Percentiles rank a stretch among this genome's conserved stretches.
phyloP scores from a whole-genome alignment of 2,888 invertebrate species.

The Tanytarsus gracilentus region DNA sequence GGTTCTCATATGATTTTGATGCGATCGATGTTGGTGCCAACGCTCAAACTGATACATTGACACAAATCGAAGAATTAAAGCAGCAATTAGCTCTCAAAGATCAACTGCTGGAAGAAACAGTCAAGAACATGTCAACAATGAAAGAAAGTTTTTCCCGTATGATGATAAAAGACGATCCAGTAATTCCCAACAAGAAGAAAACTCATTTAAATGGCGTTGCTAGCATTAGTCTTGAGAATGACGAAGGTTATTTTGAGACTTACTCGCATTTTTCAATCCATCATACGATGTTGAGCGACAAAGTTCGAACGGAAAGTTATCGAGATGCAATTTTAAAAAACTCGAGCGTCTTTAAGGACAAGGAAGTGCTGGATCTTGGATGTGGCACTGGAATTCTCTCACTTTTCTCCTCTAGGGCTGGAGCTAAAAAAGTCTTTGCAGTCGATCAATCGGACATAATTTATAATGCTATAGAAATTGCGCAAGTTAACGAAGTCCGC shows the following conservation, averaged over 20 bases:
- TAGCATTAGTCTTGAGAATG: constrained; percentile 52
- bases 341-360: constrained; percentile 56
- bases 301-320: constrained; percentile 78
- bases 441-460: constrained; percentile 95
- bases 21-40: constrained; percentile 29
- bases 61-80: constrained; percentile 34
- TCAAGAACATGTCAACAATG: constrained; percentile 53
- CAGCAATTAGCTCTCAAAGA: constrained; percentile 52
- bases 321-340: constrained; percentile 74
- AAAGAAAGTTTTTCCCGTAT: constrained; percentile 50
- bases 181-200: constrained; percentile 39
- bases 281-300: constrained; percentile 87
- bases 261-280: constrained; percentile 90
- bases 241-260: constrained; percentile 70
- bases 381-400: constrained; percentile 97
- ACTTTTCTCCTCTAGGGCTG: constrained; percentile 95
- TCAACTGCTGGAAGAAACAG: constrained; percentile 50
- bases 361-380: constrained; percentile 87
- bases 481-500: constrained; percentile 53
- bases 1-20: constrained; percentile 48
- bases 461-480: constrained; percentile 90
- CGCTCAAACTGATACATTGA: neutral
- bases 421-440: constrained; percentile 81
- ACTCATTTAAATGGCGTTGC: constrained; percentile 38
- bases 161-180: constrained; percentile 42